Percentiles rank a stretch among this genome's conserved stretches.
Conservation (phyloP, 1,140 invertebrate genomes). For the Ctenoplectra terminalis region DNA sequence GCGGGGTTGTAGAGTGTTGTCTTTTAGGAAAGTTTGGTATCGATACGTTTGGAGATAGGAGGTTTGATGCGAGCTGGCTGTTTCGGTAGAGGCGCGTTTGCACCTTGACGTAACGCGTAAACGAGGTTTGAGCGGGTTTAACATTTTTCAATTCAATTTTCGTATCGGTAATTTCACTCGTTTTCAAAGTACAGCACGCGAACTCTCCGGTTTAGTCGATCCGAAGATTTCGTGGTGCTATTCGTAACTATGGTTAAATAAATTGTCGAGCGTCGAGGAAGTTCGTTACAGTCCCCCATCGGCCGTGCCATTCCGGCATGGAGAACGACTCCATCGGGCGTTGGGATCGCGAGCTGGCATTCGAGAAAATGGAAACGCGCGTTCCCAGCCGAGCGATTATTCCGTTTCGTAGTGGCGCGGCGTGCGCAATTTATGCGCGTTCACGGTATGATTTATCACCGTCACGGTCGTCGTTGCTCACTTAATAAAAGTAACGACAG, state of each 20-base stretch:
- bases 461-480: constrained; percentile 34
- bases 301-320: background rate
- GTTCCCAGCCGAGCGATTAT: constrained; percentile 27
- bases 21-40: background rate
- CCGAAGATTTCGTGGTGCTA: background rate
- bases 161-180: no score
- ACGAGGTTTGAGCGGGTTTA: no score
- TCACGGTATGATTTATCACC: constrained; percentile 42
- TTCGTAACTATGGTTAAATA: background rate
- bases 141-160: no score
- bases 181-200: no score
- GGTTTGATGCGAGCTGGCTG: background rate
- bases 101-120: no score
- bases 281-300: no score
- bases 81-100: no score
- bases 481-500: constrained; percentile 54
- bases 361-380: constrained; percentile 11
- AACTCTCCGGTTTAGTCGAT: background rate
- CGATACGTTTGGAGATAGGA: background rate
- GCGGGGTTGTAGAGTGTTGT: no score
- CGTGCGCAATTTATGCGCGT: constrained; percentile 26
- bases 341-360: background rate
- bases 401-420: constrained; percentile 12
- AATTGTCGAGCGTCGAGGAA: background rate
- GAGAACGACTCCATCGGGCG: background rate